Base-by-base conservation (phyloP, 2,888 invertebrate genomes). In the Tuberolachnus salignus region DNA sequence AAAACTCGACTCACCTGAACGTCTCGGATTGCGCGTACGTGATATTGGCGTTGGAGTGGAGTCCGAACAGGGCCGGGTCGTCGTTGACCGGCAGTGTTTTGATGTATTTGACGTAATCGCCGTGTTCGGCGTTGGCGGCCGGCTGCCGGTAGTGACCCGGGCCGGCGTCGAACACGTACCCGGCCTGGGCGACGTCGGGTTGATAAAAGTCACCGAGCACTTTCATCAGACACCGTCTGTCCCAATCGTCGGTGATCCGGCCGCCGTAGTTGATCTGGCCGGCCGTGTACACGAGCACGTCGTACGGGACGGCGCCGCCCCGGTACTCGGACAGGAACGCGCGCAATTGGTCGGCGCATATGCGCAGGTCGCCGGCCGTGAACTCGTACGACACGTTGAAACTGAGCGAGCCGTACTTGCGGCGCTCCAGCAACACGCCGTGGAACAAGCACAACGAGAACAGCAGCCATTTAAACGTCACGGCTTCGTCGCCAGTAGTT, bases 321-420 rank as follows among this genome's bases (percentile, higher is more conserved):
- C 1, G 49, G 83, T 93, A 94, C 83, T 95, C 95, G 74, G 92
- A 92, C 57, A 96, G 88, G 85, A 96, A 96, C 92, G 95, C 94
- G 92, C 95, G 91, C 78, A 95, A 86, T 85, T 95, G 95, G 86
- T 92, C 88, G 61, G 93, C 88, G 83, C 92, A 92, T 82, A 95
- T 94, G 75, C 91, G 87, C 11, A 97, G 88, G 86, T 97, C 97
- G 16, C 95, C 95, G 85, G 97, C 97, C 84, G 97, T 96, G 86
- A 98, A 97, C 85, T 95, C 96, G 85, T 97, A 98, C 16, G 94
- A 92, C 81, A 96, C 95, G 85, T 97, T 97, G 96, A 97, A 97
- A 0, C 97, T 97, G 0, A 97, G 88, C 0, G 97, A 93, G 0
- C 97, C 97, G 85, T 95, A 97, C 83, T 94, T 94, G 16, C 93